Evolutionary conservation across 2,888 invertebrate species (phyloP), one percentile per base, ranked within the genome.

Genomic region (Tetanocera ferruginea): DNA sequence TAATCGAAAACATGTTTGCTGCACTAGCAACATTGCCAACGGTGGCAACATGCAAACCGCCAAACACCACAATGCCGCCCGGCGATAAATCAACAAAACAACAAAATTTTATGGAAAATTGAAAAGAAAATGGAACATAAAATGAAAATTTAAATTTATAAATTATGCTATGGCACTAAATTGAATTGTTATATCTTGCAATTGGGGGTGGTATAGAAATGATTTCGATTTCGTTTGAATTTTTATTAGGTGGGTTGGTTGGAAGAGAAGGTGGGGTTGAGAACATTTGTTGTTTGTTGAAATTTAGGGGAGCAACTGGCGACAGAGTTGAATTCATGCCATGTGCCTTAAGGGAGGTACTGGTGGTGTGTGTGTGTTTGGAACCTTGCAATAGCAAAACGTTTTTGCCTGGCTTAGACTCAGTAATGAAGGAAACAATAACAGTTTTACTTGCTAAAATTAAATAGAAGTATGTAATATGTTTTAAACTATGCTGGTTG

Each of bases 121-220:
- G 75, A 75, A 75, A 75, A 66, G 66, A 66, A 51, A 51, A 66
- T 43, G 17, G 52, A 31, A 62, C 28, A 49, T 31, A 60, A 67
- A 75, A 55, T 67, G 52, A 17, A 75, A 67, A 52, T 67, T 67
- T 34, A 52, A 75, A 64, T 75, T 75, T 67, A 67, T 55, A 75
- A 75, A 67, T 73, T 49, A 62, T 62, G 43, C 62, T 14, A 55
- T 19, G 28, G 75, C 51, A 49, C 51, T 52, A 19, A 66, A 55
- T 52, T 55, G 67, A 75, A 75, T 52, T 66, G 66, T 67, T 75
- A 66, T 66, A 52, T 23, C 66, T 55, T 43, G 66, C 52, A 34
- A 19, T 23, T 31, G 31, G 74, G 17, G 37, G 25, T 25, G 57
- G 34, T 37, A 34, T 49, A 49, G 60, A 64, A 51, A 60, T 51